phyloP scores from a whole-genome alignment of 1,140 invertebrate genomes.

The Plodia interpunctella region DNA sequence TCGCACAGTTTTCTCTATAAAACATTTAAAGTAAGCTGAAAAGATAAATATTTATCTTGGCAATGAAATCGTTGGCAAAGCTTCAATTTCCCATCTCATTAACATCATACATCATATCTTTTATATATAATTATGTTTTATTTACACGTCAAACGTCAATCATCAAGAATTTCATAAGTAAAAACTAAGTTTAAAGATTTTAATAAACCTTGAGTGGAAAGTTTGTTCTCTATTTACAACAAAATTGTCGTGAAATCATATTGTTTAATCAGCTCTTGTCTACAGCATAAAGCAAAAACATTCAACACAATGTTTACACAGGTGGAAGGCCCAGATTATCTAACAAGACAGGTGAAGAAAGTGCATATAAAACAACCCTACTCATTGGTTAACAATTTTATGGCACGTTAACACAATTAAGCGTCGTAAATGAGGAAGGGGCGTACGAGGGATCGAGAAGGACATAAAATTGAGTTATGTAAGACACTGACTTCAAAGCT shows the following conservation, averaged over 20 bases:
- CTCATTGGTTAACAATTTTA: background rate
- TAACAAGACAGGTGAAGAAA: constrained; percentile 1
- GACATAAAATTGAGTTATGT: constrained; percentile 47
- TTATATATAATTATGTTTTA: too few species aligned
- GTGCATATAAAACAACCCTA: background rate
- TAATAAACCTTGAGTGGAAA: too few species aligned
- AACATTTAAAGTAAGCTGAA: background rate
- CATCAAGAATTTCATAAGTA: too few species aligned
- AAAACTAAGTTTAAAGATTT: too few species aligned
- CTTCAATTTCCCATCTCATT: background rate
- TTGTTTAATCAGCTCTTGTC: background rate
- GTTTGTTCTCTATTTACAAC: too few species aligned
- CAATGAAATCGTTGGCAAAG: background rate
- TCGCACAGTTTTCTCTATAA: too few species aligned
- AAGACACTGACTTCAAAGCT: constrained; percentile 17
- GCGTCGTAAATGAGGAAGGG: constrained; percentile 21
- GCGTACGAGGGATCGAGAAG: constrained; percentile 29
- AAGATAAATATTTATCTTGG: too few species aligned
- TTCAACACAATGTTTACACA: background rate
- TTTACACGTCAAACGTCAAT: too few species aligned
- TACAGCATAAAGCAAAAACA: background rate
- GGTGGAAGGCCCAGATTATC: background rate
- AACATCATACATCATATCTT: background rate
- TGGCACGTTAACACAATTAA: constrained; percentile 21
- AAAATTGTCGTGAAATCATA: too few species aligned